Evolutionary conservation across 1,140 invertebrate genomes (phyloP).

Genomic region (Wiebesia pumilae): DNA sequence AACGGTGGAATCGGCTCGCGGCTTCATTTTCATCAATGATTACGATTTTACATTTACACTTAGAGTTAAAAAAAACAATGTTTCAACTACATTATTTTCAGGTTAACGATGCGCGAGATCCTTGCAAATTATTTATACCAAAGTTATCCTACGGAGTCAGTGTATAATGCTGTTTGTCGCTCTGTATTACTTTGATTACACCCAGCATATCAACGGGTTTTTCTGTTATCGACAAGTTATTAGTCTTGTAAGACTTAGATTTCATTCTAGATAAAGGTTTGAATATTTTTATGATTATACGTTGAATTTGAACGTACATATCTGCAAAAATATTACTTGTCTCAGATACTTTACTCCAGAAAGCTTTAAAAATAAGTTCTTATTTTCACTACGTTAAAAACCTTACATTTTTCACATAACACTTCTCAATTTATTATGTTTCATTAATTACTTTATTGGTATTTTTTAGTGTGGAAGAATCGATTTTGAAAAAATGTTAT

Average conservation of each 20-base stretch:
- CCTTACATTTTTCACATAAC: no score
- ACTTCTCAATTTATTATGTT: background rate
- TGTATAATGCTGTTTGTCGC: background rate
- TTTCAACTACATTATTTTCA: constrained; percentile 65
- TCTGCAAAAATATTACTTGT: background rate
- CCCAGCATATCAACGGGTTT: background rate
- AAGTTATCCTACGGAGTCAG: background rate
- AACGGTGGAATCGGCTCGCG: background rate
- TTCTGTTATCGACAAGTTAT: background rate
- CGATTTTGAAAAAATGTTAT: background rate
- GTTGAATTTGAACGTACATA: background rate
- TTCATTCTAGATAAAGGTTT: background rate
- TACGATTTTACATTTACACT: background rate
- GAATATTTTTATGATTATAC: background rate
- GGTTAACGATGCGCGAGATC: constrained; percentile 59
- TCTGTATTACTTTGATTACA: background rate
- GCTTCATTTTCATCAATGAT: background rate
- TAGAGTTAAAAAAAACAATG: background rate
- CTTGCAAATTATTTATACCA: background rate
- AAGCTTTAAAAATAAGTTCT: no score
- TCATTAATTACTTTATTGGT: background rate
- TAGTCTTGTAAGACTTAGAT: background rate
- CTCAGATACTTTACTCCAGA: no score
- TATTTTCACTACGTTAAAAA: no score
- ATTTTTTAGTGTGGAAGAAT: background rate